Conservation (phyloP, 2,113 vertebrate genomes). For the Bos indicus region DNA sequence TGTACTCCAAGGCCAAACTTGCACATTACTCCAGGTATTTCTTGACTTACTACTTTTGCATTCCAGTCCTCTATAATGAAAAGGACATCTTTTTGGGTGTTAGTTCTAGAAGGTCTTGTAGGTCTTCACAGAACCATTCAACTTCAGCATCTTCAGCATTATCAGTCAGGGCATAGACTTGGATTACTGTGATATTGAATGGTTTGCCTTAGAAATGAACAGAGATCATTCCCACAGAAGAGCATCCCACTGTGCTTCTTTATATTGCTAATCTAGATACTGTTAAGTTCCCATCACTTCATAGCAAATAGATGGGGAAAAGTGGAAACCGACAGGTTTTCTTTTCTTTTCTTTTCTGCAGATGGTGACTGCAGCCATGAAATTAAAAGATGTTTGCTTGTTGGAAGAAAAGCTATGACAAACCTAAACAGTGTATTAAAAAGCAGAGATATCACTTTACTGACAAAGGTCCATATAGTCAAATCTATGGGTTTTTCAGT, state of each 20-base stretch:
- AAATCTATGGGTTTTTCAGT: background rate
- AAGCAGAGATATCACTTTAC: background rate
- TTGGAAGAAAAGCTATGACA: background rate
- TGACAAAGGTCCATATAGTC: background rate
- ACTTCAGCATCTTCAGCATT: background rate
- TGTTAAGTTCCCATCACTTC: background rate
- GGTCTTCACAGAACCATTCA: background rate
- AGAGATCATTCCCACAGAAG: background rate
- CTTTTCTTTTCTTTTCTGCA: background rate
- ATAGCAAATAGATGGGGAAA: background rate
- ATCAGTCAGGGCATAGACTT: background rate
- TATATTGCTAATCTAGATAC: conserved; percentile 71
- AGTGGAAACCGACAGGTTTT: background rate
- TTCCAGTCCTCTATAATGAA: background rate
- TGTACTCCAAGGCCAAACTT: background rate
- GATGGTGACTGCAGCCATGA: background rate
- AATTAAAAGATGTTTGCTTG: background rate
- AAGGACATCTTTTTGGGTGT: background rate
- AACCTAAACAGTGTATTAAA: background rate
- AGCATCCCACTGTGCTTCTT: conserved; percentile 70
- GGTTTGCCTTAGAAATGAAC: background rate
- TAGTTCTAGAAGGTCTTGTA: background rate
- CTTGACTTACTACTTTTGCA: background rate
- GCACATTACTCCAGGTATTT: background rate
- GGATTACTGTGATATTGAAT: background rate